Base-by-base conservation (phyloP, 2,888 invertebrate genomes). In the Marronus borbonicus region DNA sequence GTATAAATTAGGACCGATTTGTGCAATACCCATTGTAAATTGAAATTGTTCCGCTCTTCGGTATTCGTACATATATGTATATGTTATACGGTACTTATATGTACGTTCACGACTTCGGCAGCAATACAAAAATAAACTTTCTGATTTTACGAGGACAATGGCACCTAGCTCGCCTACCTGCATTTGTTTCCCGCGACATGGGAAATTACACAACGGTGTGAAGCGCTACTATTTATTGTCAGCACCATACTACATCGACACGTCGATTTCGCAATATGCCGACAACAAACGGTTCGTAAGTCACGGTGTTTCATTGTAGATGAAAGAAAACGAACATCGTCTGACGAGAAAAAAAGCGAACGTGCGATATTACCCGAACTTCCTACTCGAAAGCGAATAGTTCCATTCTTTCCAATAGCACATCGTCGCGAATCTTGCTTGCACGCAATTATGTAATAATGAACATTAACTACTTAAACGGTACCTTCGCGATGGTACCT, bases 141-240 rank as follows among this genome's bases (percentile, higher is more conserved):
- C 66, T 58, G 68, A 58, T 68, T 76, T 52, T 58, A 76, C 58
- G 66, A 58, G 68, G 68, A 76, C 76, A 76, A 76, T 76, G 76
- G 76, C 76, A 65, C 65, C n/a, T 55, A 20, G 14, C n/a, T 66
- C 52, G 10, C 44, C 58, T 76, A 68, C 76, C 76, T 58, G 76
- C 76, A 76, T 76, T 60, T 76, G 44, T 66, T 49, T 68, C 17
- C 76, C 68, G 66, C 31, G 68, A 68, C 76, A 66, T 58, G 76
- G 76, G 68, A 76, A 76, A 76, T 76, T 76, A 66, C 76, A 68
- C 60, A 76, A 76, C 60, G 36, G 60, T 49, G 60, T 62, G 72
- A 74, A 74, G 60, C 44, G 60, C 72, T 60, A 24, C 72, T 60
- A 44, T 50, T 50, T 28, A 68, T 36, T 74, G 44, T 74, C 70